Evolutionary conservation across 2,888 invertebrate species (phyloP), one percentile per base, ranked within the genome.

Genomic region (Endomychus coccineus): DNA sequence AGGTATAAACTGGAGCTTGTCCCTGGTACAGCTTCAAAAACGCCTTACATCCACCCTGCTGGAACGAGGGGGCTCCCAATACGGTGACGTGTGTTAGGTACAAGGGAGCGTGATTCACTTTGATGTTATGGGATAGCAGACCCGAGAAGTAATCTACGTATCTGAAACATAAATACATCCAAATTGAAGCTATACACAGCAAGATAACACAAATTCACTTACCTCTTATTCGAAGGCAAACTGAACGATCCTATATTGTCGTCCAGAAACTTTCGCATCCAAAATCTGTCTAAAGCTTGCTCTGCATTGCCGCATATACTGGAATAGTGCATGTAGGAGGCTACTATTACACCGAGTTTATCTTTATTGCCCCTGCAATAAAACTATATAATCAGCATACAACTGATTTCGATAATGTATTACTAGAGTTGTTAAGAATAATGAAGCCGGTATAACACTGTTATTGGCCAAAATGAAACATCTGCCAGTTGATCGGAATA

Each of bases 131-230:
- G 4, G 90, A 87, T 36, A 94, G 74, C 29, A 94, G 71, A 1
- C 91, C 91, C 34, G 89, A 82, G 67, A 94, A 94, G 62, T 94
- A 92, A 59, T 86, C 83, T 49, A 94, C 83, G 69, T 92, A 92
- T 67, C 91, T 90, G 72, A 1, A 60, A 62, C 43, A 52, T 36
- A 45, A n/a, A n/a, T n/a, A n/a, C n/a, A n/a, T n/a, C n/a, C n/a
- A n/a, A n/a, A n/a, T n/a, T n/a, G n/a, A n/a, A n/a, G n/a, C n/a
- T n/a, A n/a, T n/a, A n/a, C n/a, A n/a, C n/a, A n/a, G n/a, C n/a
- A n/a, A n/a, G n/a, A n/a, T n/a, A n/a, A n/a, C n/a, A n/a, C n/a
- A n/a, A n/a, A n/a, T n/a, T n/a, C n/a, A n/a, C 25, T 24, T 68
- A 83, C 80, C 84, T 74, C 66, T 76, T 76, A 62, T 85, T 82